Conservation (phyloP, 2,888 invertebrate species). For the Caradrina kadenii region DNA sequence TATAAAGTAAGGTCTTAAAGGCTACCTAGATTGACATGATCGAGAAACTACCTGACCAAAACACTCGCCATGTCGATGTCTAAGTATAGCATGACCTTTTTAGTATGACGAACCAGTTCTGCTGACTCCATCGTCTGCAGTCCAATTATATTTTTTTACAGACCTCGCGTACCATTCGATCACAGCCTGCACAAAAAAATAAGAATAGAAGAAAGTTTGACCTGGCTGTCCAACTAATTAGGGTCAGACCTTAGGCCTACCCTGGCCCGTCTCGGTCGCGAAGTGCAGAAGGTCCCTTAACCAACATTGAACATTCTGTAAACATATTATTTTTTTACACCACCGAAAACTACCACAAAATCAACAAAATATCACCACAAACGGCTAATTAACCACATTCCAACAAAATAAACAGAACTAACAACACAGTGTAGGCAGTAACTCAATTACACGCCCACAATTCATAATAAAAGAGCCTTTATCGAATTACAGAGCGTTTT, state of each 20-base stretch:
- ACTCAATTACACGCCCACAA: conserved; percentile 88
- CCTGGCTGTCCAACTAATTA: no score
- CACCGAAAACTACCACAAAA: background rate
- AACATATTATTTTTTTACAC: background rate
- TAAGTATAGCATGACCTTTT: background rate
- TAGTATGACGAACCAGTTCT: background rate
- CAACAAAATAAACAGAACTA: conserved; percentile 74
- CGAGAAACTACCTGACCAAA: background rate
- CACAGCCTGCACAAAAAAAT: no score
- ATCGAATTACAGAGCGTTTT: conserved; percentile 87
- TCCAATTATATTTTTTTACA: no score
- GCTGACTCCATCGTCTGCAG: background rate
- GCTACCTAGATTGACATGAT: background rate
- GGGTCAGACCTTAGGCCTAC: no score
- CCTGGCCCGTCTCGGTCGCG: no score
- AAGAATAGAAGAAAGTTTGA: no score
- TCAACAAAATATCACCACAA: conserved; percentile 2
- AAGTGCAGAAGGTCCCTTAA: background rate
- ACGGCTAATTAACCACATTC: conserved; percentile 64
- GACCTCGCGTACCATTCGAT: no score
- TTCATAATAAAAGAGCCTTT: conserved; percentile 86
- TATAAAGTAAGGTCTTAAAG: no score
- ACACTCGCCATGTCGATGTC: background rate
- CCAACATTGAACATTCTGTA: background rate
- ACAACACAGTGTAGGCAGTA: conserved; percentile 78